A percentile compares a stretch with the other conserved stretches of the same genome.
phyloP scores from a whole-genome alignment of 2,888 invertebrate genomes.

The Syrista parreyssii region DNA sequence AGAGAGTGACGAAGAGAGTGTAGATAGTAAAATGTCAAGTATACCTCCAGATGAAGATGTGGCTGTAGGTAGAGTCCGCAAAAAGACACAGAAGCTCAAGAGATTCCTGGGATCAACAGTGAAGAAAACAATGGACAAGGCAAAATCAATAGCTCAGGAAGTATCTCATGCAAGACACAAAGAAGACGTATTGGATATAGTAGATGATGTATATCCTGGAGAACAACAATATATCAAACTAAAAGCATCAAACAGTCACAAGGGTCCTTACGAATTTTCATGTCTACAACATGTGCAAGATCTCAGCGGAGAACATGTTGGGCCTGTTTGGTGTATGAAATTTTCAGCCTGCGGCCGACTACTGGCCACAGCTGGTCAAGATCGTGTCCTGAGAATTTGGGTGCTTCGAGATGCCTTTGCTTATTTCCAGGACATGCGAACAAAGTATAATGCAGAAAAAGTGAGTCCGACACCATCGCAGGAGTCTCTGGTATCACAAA shows the following conservation, averaged over 20 bases:
- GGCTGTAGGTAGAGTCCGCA: conserved; percentile 67
- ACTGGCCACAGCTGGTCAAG: conserved; percentile 97
- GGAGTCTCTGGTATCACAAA: conserved; percentile 87
- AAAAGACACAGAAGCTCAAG: conserved; percentile 74
- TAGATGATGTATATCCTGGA: conserved; percentile 81
- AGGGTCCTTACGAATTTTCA: conserved; percentile 96
- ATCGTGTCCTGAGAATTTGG: conserved; percentile 94
- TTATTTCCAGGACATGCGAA: conserved; percentile 95
- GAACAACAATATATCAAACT: conserved; percentile 85
- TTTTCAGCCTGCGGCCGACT: conserved; percentile 96
- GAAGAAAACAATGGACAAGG: conserved; percentile 91
- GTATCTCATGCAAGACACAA: conserved; percentile 89
- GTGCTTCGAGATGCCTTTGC: conserved; percentile 89
- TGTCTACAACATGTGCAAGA: conserved; percentile 92
- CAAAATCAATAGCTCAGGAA: conserved; percentile 89
- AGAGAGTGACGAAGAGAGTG: conserved; percentile 82
- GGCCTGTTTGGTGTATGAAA: conserved; percentile 99
- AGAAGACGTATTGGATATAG: conserved; percentile 86
- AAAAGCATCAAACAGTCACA: conserved; percentile 95
- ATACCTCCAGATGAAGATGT: conserved; percentile 68
- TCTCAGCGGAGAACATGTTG: conserved; percentile 84
- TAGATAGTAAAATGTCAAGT: conserved; percentile 73
- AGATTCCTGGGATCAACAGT: conserved; percentile 89
- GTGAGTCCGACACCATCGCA: conserved; percentile 94
- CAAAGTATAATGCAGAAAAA: conserved; percentile 93